Evolutionary conservation across 2,888 invertebrate species (phyloP), one percentile per base, ranked within the genome.

Genomic region (Drosophila tanythrix): DNA sequence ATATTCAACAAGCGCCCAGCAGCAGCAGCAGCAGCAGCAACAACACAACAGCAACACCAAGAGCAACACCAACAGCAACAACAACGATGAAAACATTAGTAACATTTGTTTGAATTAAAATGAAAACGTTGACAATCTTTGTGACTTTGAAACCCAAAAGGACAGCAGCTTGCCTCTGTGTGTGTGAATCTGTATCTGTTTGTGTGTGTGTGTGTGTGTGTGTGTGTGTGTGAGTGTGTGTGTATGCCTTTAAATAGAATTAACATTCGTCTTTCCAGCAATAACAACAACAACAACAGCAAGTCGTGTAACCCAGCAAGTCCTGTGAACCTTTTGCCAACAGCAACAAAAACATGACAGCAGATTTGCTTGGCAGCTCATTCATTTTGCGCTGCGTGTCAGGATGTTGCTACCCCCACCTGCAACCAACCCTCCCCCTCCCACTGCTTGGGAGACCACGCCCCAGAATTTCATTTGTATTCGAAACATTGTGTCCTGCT

Each of bases 401-500:
- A 76, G 81, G 74, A 72, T 88, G 74, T 82, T 62, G 43, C 50
- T n/a, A 29, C 25, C 48, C 25, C 52, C 53, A 33, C 43, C 43
- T 55, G 48, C 36, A 56, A 31, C 63, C 63, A 52, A 27, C 38
- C 25, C 53, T 50, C 33, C 46, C 31, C 58, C 18, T 13, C 46
- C 13, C 21, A 21, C 46, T 7, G 3, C 21, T 15, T 8, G 46
- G 8, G 21, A 25, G 57, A 36, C 65, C 71, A 71, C 67, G 60
- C 58, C 70, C 72, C 35, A 70, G 55, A 84, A 75, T 89, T 89
- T 84, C 90, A 91, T 91, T 91, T 91, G 87, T 91, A 91, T 91
- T 91, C 92, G 90, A 81, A 85, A 76, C 88, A 82, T 81, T 86
- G 82, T 89, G 92, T 92, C 89, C 91, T 91, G 91, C 90, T 91